Evolutionary conservation across 2,113 vertebrate species (phyloP).

Genomic region (Aplodontia rufa): DNA sequence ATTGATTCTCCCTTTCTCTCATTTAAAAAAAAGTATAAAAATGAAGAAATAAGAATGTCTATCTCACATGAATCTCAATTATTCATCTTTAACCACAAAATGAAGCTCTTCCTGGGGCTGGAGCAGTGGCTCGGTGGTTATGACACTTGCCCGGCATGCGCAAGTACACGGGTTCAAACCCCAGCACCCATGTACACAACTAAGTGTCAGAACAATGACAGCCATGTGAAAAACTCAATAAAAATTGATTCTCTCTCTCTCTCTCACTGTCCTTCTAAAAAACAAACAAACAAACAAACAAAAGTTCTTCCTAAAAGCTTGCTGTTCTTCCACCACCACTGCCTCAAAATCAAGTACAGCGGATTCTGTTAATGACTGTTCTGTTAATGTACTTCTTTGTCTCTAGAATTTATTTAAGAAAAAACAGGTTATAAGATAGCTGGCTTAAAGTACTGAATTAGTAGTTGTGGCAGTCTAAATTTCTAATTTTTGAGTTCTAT

Average conservation of each 20-base stretch:
- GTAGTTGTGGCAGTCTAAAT: not conserved
- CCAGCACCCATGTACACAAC: too few relatives aligned
- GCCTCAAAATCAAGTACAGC: not conserved
- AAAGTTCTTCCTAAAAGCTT: not conserved
- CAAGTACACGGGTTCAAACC: too few relatives aligned
- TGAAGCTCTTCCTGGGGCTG: conserved; percentile 1
- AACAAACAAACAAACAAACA: too few relatives aligned
- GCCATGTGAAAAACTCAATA: too few relatives aligned
- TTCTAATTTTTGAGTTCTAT: not conserved
- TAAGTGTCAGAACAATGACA: too few relatives aligned
- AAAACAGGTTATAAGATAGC: not conserved
- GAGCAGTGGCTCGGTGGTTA: too few relatives aligned
- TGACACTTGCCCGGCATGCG: too few relatives aligned
- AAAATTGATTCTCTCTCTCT: too few relatives aligned
- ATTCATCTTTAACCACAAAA: not conserved
- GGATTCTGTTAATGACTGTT: conserved; percentile 27
- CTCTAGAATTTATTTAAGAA: conserved; percentile 23
- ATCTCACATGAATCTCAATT: not conserved
- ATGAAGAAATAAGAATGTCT: not conserved
- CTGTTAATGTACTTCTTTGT: not conserved
- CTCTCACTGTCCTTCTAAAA: too few relatives aligned
- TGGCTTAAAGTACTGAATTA: not conserved
- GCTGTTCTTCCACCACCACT: not conserved
- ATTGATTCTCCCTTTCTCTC: too few relatives aligned
- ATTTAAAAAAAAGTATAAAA: not conserved